Percentiles rank a stretch among this genome's conserved stretches.
phyloP scores from a whole-genome alignment of 2,888 invertebrate genomes.

The Ligdia adustata region DNA sequence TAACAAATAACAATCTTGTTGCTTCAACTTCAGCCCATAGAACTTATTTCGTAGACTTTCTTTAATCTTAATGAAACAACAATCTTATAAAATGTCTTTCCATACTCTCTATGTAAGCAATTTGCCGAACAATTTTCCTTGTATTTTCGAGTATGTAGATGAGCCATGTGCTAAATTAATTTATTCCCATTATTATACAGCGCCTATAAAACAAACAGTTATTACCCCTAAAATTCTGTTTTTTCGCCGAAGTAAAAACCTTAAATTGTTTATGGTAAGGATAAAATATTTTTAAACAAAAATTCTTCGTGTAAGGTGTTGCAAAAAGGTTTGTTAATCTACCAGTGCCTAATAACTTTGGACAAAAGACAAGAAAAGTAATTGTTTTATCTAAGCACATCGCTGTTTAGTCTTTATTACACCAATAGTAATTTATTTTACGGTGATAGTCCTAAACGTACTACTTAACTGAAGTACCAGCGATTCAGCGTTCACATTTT shows the following conservation, averaged over 20 bases:
- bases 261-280: background rate
- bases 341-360: too few species aligned
- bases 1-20: too few species aligned
- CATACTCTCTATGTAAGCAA: slow-evolving; percentile 12
- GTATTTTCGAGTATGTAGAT: slow-evolving; percentile 8
- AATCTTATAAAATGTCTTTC: too few species aligned
- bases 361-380: too few species aligned
- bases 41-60: too few species aligned
- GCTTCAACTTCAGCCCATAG: too few species aligned
- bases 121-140: slow-evolving; percentile 22
- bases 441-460: background rate
- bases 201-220: slow-evolving; percentile 39
- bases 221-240: slow-evolving; percentile 16
- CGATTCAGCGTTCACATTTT: too few species aligned
- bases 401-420: slow-evolving; percentile 33
- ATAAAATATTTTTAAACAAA: too few species aligned
- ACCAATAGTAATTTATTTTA: slow-evolving; percentile 36
- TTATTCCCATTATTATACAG: slow-evolving; percentile 33
- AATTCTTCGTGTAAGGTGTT: too few species aligned
- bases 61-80: too few species aligned
- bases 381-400: slow-evolving; percentile 24
- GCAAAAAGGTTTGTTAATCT: too few species aligned
- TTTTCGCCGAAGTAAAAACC: background rate
- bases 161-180: slow-evolving; percentile 25
- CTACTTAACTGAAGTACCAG: background rate